Evolutionary conservation across 1,140 invertebrate genomes (phyloP).

Genomic region (Panagrolaimus sp.): DNA sequence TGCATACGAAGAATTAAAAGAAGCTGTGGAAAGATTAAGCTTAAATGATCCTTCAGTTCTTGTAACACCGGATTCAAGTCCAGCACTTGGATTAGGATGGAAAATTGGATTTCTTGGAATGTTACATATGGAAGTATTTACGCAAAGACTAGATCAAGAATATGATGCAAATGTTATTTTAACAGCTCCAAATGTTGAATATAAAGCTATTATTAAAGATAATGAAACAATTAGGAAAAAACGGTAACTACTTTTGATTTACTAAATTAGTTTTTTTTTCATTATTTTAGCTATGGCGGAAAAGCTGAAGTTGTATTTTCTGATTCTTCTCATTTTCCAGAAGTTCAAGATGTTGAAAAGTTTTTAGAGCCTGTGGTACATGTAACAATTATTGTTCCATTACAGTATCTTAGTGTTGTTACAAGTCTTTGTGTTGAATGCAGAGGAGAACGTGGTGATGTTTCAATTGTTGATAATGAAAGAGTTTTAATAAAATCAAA

Average conservation of each 20-base stretch:
- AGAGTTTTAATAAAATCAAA: slow-evolving; percentile 74
- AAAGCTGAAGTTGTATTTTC: slow-evolving; percentile 70
- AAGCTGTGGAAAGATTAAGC: slow-evolving; percentile 79
- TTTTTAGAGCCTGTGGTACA: slow-evolving; percentile 74
- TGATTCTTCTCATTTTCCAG: slow-evolving; percentile 69
- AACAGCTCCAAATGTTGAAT: slow-evolving; percentile 87
- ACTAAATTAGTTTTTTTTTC: too few species aligned
- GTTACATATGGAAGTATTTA: slow-evolving; percentile 87
- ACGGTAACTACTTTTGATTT: slow-evolving; percentile 46
- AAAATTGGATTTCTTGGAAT: slow-evolving; percentile 78
- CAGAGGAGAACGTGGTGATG: slow-evolving; percentile 71
- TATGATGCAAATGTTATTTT: slow-evolving; percentile 79
- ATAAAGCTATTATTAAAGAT: slow-evolving; percentile 72
- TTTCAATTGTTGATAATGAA: slow-evolving; percentile 73
- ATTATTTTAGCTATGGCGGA: slow-evolving; percentile 59
- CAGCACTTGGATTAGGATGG: slow-evolving; percentile 87
- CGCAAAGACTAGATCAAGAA: slow-evolving; percentile 85
- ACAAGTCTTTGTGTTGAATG: slow-evolving; percentile 65
- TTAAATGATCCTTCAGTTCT: slow-evolving; percentile 89
- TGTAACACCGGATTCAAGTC: slow-evolving; percentile 72
- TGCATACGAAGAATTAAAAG: slow-evolving; percentile 66
- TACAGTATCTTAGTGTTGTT: slow-evolving; percentile 60
- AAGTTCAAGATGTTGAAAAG: slow-evolving; percentile 33
- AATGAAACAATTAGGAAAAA: slow-evolving; percentile 66
- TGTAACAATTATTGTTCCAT: slow-evolving; percentile 81